Evolutionary conservation across 2,888 invertebrate genomes (phyloP), one percentile per base, ranked within the genome.

Genomic region (Drosophila cracens): DNA sequence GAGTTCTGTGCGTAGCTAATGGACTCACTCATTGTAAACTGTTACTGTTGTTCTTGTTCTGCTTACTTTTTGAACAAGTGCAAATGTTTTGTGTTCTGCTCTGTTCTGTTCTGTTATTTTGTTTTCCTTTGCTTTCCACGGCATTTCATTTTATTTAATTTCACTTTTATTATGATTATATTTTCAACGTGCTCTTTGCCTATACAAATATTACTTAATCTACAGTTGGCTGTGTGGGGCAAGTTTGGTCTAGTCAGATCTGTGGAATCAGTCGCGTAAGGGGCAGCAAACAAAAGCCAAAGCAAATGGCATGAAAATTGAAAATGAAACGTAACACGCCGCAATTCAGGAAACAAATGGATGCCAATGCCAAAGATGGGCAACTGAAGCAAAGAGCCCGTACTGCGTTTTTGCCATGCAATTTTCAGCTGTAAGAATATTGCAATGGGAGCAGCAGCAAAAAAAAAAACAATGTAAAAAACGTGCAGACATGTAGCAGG

Each of bases 81-180:
- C 77, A 79, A 87, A 88, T 87, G 88, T 67, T 82, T 80, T 31
- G 13, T 29, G 18, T 5, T 43, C 43, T 6, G 7, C 6, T 36
- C 36, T 18, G 3, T 16, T 16, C 34, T 6, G 13, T 6, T 43
- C 13, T 16, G 21, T 25, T 46, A 46, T 34, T 13, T 48, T 16
- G 7, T 13, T 33, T 43, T n/a, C 11, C 4, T 27, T n/a, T 10
- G 3, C 4, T 6, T 48, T 86, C 77, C 81, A 68, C 80, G 78
- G 83, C 84, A 86, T 87, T 89, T 83, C 75, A 75, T 87, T 87
- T 87, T 83, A 87, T 87, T 87, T 87, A 87, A 87, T 87, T 87
- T 87, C 80, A 73, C 73, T 89, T 84, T 87, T 87, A 89, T 87
- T 89, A 87, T 87, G 87, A 87, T 87, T 85, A 80, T 89, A 89